Evolutionary conservation across 2,797 vertebrate species (phyloP).

Genomic region (Cirrhinus molitorella): DNA sequence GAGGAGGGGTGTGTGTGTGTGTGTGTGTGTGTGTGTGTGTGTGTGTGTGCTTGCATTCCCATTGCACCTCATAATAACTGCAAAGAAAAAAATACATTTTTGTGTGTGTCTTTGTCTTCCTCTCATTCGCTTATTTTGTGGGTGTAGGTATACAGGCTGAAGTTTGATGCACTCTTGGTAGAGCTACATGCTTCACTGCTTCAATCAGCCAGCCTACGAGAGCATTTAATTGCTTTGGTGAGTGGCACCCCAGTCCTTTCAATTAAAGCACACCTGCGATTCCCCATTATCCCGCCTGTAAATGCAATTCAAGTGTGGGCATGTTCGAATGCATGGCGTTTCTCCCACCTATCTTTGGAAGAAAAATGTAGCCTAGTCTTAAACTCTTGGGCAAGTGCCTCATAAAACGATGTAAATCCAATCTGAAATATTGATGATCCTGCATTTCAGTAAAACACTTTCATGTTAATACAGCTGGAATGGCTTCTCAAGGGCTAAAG

Average conservation of each 20-base stretch:
- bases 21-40: slow-evolving; percentile 5
- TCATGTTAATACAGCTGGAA: slow-evolving; percentile 19
- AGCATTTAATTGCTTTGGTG: slow-evolving; percentile 78
- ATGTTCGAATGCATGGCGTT: slow-evolving; percentile 27
- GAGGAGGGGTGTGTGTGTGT: not conserved
- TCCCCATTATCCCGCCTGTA: slow-evolving; percentile 56
- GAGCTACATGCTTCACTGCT: slow-evolving; percentile 67
- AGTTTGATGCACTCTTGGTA: slow-evolving; percentile 49
- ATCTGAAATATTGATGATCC: slow-evolving; percentile 42
- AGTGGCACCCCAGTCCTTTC: slow-evolving; percentile 69
- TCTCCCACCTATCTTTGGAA: slow-evolving; percentile 43
- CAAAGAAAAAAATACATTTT: not conserved
- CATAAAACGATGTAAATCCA: slow-evolving; percentile 48
- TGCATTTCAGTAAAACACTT: slow-evolving; percentile 15
- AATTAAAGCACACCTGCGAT: slow-evolving; percentile 74
- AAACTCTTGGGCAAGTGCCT: slow-evolving; percentile 36
- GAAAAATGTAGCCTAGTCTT: slow-evolving; percentile 3
- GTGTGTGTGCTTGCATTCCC: not conserved
- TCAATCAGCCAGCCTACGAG: slow-evolving; percentile 73
- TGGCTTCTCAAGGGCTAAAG: slow-evolving; percentile 20
- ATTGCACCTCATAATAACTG: slow-evolving; percentile 11
- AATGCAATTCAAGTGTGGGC: slow-evolving; percentile 49
- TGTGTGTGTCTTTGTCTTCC: not conserved
- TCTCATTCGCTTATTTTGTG: slow-evolving; percentile 19
- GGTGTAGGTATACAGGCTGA: slow-evolving; percentile 57